Base-by-base conservation (phyloP, 2,797 vertebrate genomes). In the Sebastes taczanowskii region DNA sequence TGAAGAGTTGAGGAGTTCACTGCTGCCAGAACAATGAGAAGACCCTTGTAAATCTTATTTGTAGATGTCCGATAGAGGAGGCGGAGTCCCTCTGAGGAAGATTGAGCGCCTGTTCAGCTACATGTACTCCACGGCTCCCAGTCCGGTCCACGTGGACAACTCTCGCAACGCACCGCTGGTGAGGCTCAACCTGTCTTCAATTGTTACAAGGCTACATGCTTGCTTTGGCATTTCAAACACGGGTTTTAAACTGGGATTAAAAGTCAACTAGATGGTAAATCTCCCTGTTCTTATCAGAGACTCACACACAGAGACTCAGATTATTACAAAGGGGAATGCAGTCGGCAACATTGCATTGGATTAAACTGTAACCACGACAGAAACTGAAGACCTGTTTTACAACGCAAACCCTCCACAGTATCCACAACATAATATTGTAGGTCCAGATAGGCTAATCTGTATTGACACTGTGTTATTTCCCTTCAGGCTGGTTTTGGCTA, bases 401-500 rank as follows among this genome's bases (percentile, higher is more conserved):
- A 63, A 30, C 68, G 11, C 8, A 67, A 42, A 23, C 8, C 11
- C 10, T 32, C 6, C 27, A 22, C 38, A 42, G 4, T 23, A 30
- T 58, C 22, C 29, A 25, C 25, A 25, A 25, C 25, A 25, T 25
- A 25, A 25, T 25, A 25, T 25, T 25, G 25, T 25, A 25, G 25
- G 3, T 58, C 22, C 29, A 7, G 18, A 58, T 23, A 32, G 4
- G 30, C 49, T 59, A 7, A 65, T 72, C 13, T 38, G 30, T 75
- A 27, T 56, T 72, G 22, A 34, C 14, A 59, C 2, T 59, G 2
- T 23, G 27, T 27, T 27, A 27, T 27, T 27, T 27, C 27, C 52
- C 53, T 77, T 71, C 88, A 99, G 99, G 99, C 99, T 88, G 99
- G 99, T 38, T 99, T 99, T 74, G 99, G 99, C 34, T 99, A 99